Evolutionary conservation across 1,140 invertebrate species (phyloP), one percentile per base, ranked within the genome.

Genomic region (Pseudoatta argentina): DNA sequence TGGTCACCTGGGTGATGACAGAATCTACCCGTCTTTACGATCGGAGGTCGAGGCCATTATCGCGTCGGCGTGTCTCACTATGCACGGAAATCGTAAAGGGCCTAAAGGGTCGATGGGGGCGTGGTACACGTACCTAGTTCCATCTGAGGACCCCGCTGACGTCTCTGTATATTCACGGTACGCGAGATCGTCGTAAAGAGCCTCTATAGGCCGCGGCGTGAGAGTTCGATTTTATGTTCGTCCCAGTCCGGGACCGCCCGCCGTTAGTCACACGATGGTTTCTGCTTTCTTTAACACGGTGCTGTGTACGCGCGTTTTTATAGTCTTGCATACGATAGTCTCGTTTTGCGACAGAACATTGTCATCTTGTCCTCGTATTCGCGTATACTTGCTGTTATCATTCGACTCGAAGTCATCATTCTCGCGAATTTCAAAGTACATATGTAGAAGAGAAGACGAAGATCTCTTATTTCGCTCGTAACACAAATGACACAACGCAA

Each of bases 51-150:
- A 89, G 86, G 88, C 75, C 79, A 88, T 89, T 90, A 90, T 90
- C 85, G 88, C 61, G 59, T 77, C 30, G 79, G 51, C 66, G 78
- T 48, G 77, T 86, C 48, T 87, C 85, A 82, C 89, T 76, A 85
- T 67, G 86, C 75, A n/a, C 69, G 89, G 66, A 90, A 92, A 90
- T 91, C 88, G 88, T 90, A 91, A 90, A 90, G 86, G 88, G 63
- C 51, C 69, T 48, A 86, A 90, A 91, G 89, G 86, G 81, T 86
- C 76, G 81, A 82, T 77, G 64, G 69, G 82, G 82, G 75, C 88
- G 86, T 83, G 87, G 81, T 82, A 76, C 79, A 82, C 63, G 78
- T 71, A 78, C 27, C 86, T 64, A 86, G 73, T 87, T 85, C 64
- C 73, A 77, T 86, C 82, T 53, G 64, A 91, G 81, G 86, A 79